Evolutionary conservation across 1,140 invertebrate genomes (phyloP), one percentile per base, ranked within the genome.

Genomic region (Cardiocondyla obscurior): DNA sequence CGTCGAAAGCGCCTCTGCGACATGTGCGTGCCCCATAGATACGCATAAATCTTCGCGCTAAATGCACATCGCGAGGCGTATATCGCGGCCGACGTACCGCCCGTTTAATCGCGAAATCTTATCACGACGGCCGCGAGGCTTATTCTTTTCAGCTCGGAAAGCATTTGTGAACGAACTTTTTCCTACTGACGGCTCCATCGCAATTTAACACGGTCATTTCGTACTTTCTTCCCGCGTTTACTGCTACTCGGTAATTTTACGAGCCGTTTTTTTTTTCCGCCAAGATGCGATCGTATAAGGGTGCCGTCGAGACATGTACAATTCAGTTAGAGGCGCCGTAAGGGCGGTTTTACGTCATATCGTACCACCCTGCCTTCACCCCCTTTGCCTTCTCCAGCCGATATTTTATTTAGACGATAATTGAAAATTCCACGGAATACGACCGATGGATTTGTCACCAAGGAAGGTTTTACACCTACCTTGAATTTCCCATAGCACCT

Each of bases 331-430:
- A 83, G 69, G 51, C 44, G 79, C 33, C 70, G 83, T 89, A 87
- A 85, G 81, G 70, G 74, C 19, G 81, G 72, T 85, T 86, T 90
- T 91, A 90, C 79, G 89, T 90, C 90, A 91, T 90, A 91, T 86
- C 82, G 58, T 62, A 44, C 74, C 74, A 79, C 81, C 81, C 60
- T 42, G 65, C 46, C 49, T 44, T 51, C 72, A 72, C 82, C 64
- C 22, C 70, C 44, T 51, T 49, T 46, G 58, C 84, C 65, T 58
- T 83, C 69, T 81, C 33, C n/a, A 81, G 51, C 39, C 73, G 55
- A 89, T 92, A 89, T 91, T 90, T 92, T 92, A 92, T 92, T 92
- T 90, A 92, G 33, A 49, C 82, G 60, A 91, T 92, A 92, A 92
- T 92, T 91, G 90, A 91, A 91, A 91, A 91, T 92, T 92, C 91